Base-by-base conservation (phyloP, 2,797 vertebrate species). In the Tadarida brasiliensis region DNA sequence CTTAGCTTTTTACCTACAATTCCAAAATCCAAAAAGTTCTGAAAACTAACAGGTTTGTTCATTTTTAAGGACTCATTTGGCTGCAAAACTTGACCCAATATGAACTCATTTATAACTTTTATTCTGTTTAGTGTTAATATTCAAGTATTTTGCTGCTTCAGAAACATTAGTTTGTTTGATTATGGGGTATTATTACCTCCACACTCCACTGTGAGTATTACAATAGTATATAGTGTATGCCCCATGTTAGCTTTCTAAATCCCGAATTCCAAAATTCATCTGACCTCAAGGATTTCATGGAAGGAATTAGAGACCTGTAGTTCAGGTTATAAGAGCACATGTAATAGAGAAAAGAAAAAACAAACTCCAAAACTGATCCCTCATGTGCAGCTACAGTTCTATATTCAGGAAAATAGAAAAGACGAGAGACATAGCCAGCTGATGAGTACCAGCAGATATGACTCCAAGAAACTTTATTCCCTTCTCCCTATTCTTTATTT, bases 181-280 rank as follows among this genome's bases (percentile, higher is more conserved):
- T 73, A 84, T 73, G 57, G 19, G 7, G 19, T 91, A 14, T 57
- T 82, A 35, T 57, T 82, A 35, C 30, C 30, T 61, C 44, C 28
- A 35, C 8, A 57, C 30, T 93, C 49, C 26, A 57, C 49, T 93
- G 59, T 49, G 15, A 33, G 5, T 87, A 74, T 87, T 49, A 3
- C 9, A 44, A 44, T 74, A 63, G 49, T 47, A 44, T 81, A 26
- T n/a, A 39, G 15, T 92, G 11, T 89, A 35, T 87, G 26, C 2
- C 57, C 49, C 82, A 49, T 73, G 33, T 90, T 90, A 54, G 24
- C 68, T 87, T 92, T 87, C 30, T 74, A 86, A 90, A 81, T 81
- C 85, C 86, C 67, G 56, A 91, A 70, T 91, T 82, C 39, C 44
- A 76, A 76, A 82, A 30, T 76, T 76, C 22, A 56, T 47, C 33